phyloP scores from a whole-genome alignment of 2,888 invertebrate species.

The Eilema caniola region DNA sequence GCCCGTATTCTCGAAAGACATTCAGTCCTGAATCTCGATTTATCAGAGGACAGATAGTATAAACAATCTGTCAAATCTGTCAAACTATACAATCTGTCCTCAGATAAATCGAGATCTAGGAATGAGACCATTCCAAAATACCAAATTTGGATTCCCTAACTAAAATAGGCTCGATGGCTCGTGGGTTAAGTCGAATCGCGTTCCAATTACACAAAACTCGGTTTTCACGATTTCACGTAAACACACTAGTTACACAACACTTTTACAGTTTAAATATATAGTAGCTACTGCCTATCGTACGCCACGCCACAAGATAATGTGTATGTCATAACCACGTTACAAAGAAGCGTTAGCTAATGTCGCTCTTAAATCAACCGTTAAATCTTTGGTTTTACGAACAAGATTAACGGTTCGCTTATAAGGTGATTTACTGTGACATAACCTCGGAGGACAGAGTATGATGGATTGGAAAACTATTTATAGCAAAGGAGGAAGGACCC shows the following conservation, averaged over 20 bases:
- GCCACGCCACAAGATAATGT: not conserved
- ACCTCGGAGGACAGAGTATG: no score
- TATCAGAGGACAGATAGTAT: no score
- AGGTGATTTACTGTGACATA: not conserved
- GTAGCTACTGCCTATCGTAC: not conserved
- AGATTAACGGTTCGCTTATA: not conserved
- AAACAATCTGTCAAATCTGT: no score
- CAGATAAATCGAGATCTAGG: no score
- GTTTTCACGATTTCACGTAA: not conserved
- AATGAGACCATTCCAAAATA: no score
- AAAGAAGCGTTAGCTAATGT: constrained; percentile 1
- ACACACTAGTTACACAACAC: not conserved
- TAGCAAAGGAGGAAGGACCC: no score
- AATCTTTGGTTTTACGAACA: not conserved
- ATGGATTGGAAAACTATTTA: no score
- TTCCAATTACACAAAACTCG: not conserved
- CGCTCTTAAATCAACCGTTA: not conserved
- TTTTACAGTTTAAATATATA: not conserved
- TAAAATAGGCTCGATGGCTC: no score
- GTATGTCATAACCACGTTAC: not conserved
- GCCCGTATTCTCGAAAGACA: no score
- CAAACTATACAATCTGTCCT: no score
- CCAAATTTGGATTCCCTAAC: no score
- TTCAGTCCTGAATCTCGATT: no score
- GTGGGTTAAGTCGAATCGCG: not conserved